Evolutionary conservation across 2,888 invertebrate genomes (phyloP).

Genomic region (Caprella mutica): DNA sequence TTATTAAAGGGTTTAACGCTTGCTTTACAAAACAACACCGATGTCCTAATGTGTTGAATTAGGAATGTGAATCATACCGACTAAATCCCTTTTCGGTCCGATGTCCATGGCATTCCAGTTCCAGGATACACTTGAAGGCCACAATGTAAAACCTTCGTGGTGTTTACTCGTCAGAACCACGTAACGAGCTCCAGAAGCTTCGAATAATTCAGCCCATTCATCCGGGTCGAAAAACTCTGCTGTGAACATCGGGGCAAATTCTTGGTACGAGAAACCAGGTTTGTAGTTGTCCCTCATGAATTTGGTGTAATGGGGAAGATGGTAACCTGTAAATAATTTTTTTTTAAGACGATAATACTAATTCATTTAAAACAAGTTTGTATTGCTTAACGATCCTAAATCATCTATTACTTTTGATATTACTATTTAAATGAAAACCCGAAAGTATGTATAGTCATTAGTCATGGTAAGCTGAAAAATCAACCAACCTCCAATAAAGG

Average conservation of each 20-base stretch:
- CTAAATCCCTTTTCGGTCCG: conserved; percentile 63
- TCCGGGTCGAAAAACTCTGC: conserved; percentile 68
- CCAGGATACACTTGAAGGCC: conserved; percentile 69
- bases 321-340: not conserved
- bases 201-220: conserved; percentile 71
- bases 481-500: no score
- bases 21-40: no score
- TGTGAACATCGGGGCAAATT: conserved; percentile 77
- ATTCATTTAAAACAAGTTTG: no score
- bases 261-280: conserved; percentile 76
- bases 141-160: conserved; percentile 73
- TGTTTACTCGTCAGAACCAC: conserved; percentile 76
- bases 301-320: conserved; percentile 37
- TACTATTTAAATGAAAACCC: no score
- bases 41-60: not conserved
- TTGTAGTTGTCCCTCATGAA: conserved; percentile 76
- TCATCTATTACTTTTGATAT: no score
- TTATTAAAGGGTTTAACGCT: no score
- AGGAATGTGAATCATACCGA: conserved; percentile 45
- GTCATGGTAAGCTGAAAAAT: no score
- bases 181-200: conserved; percentile 74
- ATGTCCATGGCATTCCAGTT: conserved; percentile 73
- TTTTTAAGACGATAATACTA: no score
- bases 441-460: no score
- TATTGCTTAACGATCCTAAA: no score